These are phyloP conservation scores for Chaetodon auriga DNA, from an alignment of 2,113 vertebrate genomes.

Conservation along the genomic window DNA sequence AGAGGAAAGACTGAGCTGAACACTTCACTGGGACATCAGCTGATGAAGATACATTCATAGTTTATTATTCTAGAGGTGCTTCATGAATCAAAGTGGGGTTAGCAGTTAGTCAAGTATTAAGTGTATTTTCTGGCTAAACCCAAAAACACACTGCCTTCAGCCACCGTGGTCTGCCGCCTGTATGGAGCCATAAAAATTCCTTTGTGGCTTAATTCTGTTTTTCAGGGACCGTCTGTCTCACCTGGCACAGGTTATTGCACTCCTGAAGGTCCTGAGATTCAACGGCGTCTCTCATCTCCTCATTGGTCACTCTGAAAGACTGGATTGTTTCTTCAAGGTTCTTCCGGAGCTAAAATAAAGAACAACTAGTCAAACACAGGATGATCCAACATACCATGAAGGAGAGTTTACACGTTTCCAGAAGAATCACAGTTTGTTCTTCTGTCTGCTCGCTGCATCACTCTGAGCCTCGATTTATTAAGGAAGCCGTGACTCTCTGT, in stretches of 20 bases:
- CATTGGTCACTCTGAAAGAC: conserved; percentile 92
- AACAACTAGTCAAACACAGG: neutral
- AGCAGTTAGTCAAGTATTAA: no score
- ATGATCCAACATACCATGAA: neutral
- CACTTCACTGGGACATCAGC: neutral
- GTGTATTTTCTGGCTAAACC: no score
- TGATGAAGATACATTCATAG: no score
- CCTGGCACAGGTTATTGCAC: conserved; percentile 89
- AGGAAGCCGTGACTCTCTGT: no score
- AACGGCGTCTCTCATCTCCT: conserved; percentile 85
- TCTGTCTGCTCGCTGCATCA: neutral
- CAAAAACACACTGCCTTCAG: no score
- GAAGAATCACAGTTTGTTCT: neutral
- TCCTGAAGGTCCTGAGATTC: conserved; percentile 78
- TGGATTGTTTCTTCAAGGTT: conserved; percentile 91
- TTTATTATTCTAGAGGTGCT: no score
- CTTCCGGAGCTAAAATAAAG: conserved; percentile 84
- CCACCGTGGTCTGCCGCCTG: no score
- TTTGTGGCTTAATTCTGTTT: neutral
- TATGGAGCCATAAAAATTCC: no score
- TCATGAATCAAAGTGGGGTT: no score
- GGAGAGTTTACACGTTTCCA: neutral
- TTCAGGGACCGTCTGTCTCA: conserved; percentile 63
- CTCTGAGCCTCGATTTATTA: neutral
- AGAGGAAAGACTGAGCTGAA: neutral